Conservation (phyloP, 2,888 invertebrate genomes). For the Hirtodrosophila cameraria region DNA sequence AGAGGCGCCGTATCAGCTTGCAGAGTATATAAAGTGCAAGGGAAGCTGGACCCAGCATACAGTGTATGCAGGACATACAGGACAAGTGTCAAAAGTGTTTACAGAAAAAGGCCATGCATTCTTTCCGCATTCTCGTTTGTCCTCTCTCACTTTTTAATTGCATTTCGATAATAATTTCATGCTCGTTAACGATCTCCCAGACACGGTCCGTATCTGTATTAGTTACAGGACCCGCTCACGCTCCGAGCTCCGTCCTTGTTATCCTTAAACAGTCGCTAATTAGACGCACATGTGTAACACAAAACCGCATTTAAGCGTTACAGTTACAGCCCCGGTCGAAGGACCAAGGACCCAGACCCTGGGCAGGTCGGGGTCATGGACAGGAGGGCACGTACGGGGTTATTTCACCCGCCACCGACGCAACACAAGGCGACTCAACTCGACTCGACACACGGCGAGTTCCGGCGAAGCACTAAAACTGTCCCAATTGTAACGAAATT, state of each 20-base stretch:
- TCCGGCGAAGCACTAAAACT: conserved; percentile 77
- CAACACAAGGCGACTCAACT: no score
- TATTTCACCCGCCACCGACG: conserved; percentile 34
- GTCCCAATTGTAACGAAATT: conserved; percentile 78
- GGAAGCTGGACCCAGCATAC: background rate
- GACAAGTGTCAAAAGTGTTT: conserved; percentile 69
- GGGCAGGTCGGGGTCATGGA: conserved; percentile 1
- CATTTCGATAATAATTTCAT: conserved; percentile 81
- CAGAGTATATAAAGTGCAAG: conserved; percentile 13
- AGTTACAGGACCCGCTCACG: conserved; percentile 46
- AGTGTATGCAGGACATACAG: conserved; percentile 4
- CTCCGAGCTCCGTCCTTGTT: conserved; percentile 28
- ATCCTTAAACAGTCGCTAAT: conserved; percentile 80
- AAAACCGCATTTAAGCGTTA: conserved; percentile 78
- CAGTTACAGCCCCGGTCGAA: conserved; percentile 35
- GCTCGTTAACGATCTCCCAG: conserved; percentile 71
- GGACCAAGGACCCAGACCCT: conserved; percentile 6
- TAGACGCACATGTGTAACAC: conserved; percentile 82
- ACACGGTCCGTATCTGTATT: conserved; percentile 41
- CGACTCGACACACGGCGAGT: conserved; percentile 47
- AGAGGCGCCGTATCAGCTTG: conserved; percentile 50
- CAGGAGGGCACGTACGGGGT: conserved; percentile 2
- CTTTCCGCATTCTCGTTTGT: conserved; percentile 32
- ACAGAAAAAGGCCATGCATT: conserved; percentile 56
- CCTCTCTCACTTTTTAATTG: conserved; percentile 69